These are phyloP conservation scores for Latrodectus hesperus DNA, from an alignment of 2,888 invertebrate species.

Conservation along the genomic window DNA sequence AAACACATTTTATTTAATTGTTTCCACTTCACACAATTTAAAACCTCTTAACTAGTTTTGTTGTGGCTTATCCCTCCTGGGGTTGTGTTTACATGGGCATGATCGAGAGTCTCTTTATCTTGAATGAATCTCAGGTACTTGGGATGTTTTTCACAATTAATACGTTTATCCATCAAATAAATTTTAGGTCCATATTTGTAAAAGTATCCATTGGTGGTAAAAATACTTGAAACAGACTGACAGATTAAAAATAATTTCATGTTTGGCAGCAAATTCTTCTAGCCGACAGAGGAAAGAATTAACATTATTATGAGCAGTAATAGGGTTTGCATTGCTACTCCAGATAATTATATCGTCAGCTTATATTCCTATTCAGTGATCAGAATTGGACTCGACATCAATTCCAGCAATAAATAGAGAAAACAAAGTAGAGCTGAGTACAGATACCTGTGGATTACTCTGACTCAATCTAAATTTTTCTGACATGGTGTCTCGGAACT, in stretches of 20 bases:
- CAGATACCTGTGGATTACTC: conserved; percentile 11
- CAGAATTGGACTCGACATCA: not conserved
- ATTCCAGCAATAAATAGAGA: conserved; percentile 10
- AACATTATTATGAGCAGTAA: conserved; percentile 8
- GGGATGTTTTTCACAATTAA: too few relatives aligned
- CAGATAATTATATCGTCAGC: not conserved
- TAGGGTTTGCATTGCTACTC: not conserved
- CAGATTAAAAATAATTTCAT: conserved; percentile 20
- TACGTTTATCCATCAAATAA: not conserved
- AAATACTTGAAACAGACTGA: conserved; percentile 16
- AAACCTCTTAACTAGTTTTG: too few relatives aligned
- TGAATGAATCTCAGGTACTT: too few relatives aligned
- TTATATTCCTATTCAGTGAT: not conserved
- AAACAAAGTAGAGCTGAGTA: conserved; percentile 13
- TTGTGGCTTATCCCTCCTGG: too few relatives aligned
- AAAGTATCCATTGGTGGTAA: too few relatives aligned
- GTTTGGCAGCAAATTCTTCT: conserved; percentile 13
- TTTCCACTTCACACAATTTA: too few relatives aligned
- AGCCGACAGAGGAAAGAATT: not conserved
- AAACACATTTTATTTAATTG: too few relatives aligned
- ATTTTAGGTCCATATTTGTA: conserved; percentile 1
- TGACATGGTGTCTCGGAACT: conserved; percentile 6
- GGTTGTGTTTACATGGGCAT: too few relatives aligned
- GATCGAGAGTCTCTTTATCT: too few relatives aligned
- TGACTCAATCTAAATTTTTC: not conserved